Conservation (phyloP, 2,113 vertebrate species). For the Callospermophilus lateralis region DNA sequence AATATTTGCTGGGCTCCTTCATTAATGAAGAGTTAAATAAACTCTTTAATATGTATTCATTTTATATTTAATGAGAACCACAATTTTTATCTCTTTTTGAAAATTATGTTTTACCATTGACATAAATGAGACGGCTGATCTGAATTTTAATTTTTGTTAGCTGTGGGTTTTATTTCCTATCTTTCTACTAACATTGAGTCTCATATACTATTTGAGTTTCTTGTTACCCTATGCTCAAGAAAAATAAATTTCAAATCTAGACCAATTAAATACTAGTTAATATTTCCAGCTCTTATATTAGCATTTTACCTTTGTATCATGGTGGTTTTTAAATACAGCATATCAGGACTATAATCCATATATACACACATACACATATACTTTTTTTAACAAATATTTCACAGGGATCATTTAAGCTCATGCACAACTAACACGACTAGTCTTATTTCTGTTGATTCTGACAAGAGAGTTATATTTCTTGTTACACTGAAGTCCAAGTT, state of each 20-base stretch:
- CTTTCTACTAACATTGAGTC: conserved; percentile 11
- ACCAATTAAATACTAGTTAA: background rate
- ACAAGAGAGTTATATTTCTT: background rate
- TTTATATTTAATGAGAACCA: conserved; percentile 27
- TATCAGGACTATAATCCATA: background rate
- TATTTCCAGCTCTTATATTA: background rate
- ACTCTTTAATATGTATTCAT: background rate
- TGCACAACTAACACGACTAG: background rate
- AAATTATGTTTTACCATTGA: background rate
- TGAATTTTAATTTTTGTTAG: conserved; percentile 49
- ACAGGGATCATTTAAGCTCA: background rate
- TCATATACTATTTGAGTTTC: background rate
- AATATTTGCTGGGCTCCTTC: conserved; percentile 20
- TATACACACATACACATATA: background rate
- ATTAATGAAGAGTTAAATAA: conserved; percentile 37
- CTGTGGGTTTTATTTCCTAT: background rate
- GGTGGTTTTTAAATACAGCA: background rate
- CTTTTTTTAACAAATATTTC: too few relatives aligned
- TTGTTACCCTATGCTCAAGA: background rate
- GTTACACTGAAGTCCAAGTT: background rate
- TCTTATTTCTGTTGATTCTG: conserved; percentile 32
- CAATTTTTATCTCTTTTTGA: background rate
- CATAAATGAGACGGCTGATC: background rate
- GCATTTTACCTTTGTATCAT: background rate
- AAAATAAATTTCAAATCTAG: conserved; percentile 19